A percentile compares a stretch with the other conserved stretches of the same genome.
Evolutionary conservation across 2,113 vertebrate genomes (phyloP).

Genomic region (Tyrannus savana): DNA sequence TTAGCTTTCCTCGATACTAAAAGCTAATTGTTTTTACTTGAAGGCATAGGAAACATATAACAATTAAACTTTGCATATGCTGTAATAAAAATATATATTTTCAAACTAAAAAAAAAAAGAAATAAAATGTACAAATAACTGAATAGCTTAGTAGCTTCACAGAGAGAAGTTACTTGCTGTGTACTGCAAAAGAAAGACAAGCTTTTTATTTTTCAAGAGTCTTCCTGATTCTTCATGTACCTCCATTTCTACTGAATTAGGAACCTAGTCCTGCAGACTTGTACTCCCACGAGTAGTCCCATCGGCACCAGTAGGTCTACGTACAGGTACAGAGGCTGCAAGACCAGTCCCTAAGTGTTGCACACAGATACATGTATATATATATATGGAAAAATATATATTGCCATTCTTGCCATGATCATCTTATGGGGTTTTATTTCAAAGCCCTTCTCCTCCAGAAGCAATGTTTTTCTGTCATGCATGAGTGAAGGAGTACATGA

Average conservation of each 20-base stretch:
- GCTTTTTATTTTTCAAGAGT: constrained; percentile 52
- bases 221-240: constrained; percentile 46
- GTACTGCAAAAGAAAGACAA: constrained; percentile 39
- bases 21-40: constrained; percentile 58
- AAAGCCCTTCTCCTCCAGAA: constrained; percentile 9
- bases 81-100: constrained; percentile 67
- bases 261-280: constrained; percentile 28
- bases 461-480: constrained; percentile 15
- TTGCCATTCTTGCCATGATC: constrained; percentile 42
- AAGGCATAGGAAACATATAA: constrained; percentile 36
- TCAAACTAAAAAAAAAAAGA: constrained; percentile 58
- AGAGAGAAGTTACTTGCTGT: constrained; percentile 38
- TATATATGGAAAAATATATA: neutral
- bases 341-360: constrained; percentile 36
- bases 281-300: neutral
- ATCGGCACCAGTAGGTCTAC: neutral
- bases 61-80: constrained; percentile 54
- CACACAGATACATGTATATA: constrained; percentile 15
- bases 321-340: neutral
- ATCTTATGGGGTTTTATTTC: constrained; percentile 34
- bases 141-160: constrained; percentile 61
- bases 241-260: constrained; percentile 46
- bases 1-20: constrained; percentile 53
- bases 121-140: constrained; percentile 67
- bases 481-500: constrained; percentile 27